Conservation (phyloP, 2,888 invertebrate genomes). For the Rugalucina vietnamica region DNA sequence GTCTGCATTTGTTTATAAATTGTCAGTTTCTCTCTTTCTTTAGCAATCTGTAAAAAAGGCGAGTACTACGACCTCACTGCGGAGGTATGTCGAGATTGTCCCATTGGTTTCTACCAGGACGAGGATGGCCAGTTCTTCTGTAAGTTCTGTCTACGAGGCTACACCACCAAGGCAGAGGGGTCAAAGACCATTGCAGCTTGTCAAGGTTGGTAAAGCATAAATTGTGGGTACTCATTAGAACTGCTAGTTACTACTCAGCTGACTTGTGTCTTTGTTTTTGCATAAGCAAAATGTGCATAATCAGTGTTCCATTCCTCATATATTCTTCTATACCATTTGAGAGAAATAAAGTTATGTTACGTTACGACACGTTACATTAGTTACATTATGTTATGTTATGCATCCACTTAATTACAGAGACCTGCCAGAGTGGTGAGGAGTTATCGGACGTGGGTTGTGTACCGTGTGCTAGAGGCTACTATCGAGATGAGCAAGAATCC, state of each 20-base stretch:
- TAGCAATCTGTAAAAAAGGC: conserved; percentile 57
- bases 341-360: too few species aligned
- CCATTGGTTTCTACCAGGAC: conserved; percentile 90
- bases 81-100: conserved; percentile 37
- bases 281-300: too few species aligned
- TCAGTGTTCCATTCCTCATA: too few species aligned
- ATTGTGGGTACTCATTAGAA: too few species aligned
- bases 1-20: too few species aligned
- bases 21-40: too few species aligned
- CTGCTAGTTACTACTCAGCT: too few species aligned
- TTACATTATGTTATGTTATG: too few species aligned
- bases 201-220: conserved; percentile 58
- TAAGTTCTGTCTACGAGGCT: conserved; percentile 93
- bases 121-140: conserved; percentile 96
- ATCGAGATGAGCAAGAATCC: conserved; percentile 53
- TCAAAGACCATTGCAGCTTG: conserved; percentile 52
- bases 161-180: conserved; percentile 88
- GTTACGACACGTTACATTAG: too few species aligned
- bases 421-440: conserved; percentile 66
- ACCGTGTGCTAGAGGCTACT: conserved; percentile 83
- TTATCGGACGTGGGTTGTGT: conserved; percentile 93
- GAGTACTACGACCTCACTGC: conserved; percentile 22
- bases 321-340: too few species aligned
- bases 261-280: too few species aligned
- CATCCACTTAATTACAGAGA: too few species aligned